Percentiles rank a stretch among this genome's conserved stretches.
phyloP scores from a whole-genome alignment of 2,113 vertebrate species.

The Plotosus lineatus region DNA sequence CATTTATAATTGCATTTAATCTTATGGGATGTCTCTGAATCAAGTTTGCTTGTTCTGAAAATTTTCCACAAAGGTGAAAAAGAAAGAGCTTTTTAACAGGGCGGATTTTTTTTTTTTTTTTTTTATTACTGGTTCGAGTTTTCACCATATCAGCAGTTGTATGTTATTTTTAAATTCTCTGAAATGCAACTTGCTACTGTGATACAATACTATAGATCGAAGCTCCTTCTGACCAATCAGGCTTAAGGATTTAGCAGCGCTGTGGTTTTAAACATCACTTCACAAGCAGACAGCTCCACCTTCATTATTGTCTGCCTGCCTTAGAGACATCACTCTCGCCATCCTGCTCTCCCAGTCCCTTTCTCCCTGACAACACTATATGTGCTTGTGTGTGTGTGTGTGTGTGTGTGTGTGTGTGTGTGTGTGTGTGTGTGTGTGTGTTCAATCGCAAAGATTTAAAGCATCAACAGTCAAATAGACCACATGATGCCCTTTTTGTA shows the following conservation, averaged over 20 bases:
- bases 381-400: constrained; percentile 46
- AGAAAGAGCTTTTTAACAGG: not conserved
- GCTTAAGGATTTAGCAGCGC: not conserved
- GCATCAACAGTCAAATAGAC: constrained; percentile 18
- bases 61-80: not conserved
- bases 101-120: not conserved
- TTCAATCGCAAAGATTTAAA: constrained; percentile 33
- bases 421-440: constrained; percentile 37
- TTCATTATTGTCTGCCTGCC: constrained; percentile 44
- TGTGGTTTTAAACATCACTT: constrained; percentile 25
- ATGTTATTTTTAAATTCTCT: not conserved
- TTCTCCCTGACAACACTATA: constrained; percentile 55
- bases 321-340: constrained; percentile 42
- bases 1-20: not conserved
- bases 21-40: not conserved
- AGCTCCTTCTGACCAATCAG: not conserved
- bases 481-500: constrained; percentile 36
- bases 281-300: constrained; percentile 34
- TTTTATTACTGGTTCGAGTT: not conserved
- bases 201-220: not conserved
- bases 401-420: constrained; percentile 42
- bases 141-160: not conserved
- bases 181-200: not conserved
- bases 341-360: constrained; percentile 29
- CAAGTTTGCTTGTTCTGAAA: not conserved